Evolutionary conservation across 2,888 invertebrate species (phyloP), one percentile per base, ranked within the genome.

Genomic region (Epinotia demarniana): DNA sequence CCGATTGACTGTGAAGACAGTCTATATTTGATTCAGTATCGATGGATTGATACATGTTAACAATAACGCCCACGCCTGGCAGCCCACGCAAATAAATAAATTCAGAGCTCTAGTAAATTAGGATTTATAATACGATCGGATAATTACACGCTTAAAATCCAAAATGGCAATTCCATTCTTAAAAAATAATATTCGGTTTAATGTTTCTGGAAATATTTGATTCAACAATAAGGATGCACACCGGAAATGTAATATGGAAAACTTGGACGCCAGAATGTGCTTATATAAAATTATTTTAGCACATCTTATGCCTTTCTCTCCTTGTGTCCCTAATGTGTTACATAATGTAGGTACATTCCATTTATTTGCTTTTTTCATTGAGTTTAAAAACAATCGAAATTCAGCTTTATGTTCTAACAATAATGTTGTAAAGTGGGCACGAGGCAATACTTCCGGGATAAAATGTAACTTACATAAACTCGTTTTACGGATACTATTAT

Each of bases 81-180:
- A 0, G 27, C 71, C 71, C 67, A 75, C 75, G 60, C 57, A 23
- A 62, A 27, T n/a, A 46, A 39, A 72, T 72, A 72, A 72, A 75
- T 75, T 43, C 27, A 27, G 19, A 67, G 19, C 46, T 71, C 33
- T 49, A 53, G 71, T 72, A 67, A 67, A 72, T 72, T 61, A 72
- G 57, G 61, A 62, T 39, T 57, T 61, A 67, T 61, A 58, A 73
- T 66, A 61, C 12, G 27, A 55, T 66, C 39, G 13, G 57, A 53
- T 70, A 49, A 70, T 62, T 57, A 61, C n/a, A 63, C 69, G 19
- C 63, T 63, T 33, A 11, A 4, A 12, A 60, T 60, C 33, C 60
- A 23, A 23, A 73, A 74, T 63, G 73, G 33, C 8, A 27, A 27
- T 27, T 72, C 55, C 61, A 72, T 68, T 33, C 3, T 16, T 63